phyloP scores from a whole-genome alignment of 2,888 invertebrate genomes.

The Neria commutata region DNA sequence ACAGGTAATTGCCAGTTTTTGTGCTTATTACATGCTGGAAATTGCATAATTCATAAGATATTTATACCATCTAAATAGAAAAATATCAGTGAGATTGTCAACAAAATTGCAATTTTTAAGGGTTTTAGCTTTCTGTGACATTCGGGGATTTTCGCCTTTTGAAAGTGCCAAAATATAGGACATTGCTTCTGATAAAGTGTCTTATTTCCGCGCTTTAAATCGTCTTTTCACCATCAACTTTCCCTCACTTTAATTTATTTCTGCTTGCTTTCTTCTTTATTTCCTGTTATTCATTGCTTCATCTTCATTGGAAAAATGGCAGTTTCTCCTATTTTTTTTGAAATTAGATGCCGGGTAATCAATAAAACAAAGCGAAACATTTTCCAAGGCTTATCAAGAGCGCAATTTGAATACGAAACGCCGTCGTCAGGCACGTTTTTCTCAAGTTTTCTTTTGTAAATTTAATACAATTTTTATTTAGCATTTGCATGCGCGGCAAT shows the following conservation, averaged over 20 bases:
- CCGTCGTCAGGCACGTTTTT: not conserved
- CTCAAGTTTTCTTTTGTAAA: constrained; percentile 25
- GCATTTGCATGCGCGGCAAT: not conserved
- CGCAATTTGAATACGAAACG: not conserved
- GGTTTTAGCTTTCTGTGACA: not conserved
- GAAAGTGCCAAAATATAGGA: too few species aligned
- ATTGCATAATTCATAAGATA: constrained; percentile 3
- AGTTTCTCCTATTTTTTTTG: constrained; percentile 23
- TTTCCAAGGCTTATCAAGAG: not conserved
- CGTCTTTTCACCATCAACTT: not conserved
- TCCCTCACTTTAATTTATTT: not conserved
- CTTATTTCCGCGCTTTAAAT: not conserved
- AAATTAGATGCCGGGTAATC: constrained; percentile 23
- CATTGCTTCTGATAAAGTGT: constrained; percentile 2
- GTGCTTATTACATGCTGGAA: constrained; percentile 39
- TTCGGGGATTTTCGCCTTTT: too few species aligned
- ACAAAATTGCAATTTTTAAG: not conserved
- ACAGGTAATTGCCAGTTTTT: constrained; percentile 54
- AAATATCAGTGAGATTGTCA: too few species aligned
- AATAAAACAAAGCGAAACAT: constrained; percentile 2
- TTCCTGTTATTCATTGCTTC: too few species aligned
- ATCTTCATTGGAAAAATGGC: constrained; percentile 17
- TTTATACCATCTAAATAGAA: too few species aligned
- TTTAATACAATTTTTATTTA: constrained; percentile 18
- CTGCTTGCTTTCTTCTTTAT: not conserved